Evolutionary conservation across 2,888 invertebrate species (phyloP), one percentile per base, ranked within the genome.

Genomic region (Orthosia gothica): DNA sequence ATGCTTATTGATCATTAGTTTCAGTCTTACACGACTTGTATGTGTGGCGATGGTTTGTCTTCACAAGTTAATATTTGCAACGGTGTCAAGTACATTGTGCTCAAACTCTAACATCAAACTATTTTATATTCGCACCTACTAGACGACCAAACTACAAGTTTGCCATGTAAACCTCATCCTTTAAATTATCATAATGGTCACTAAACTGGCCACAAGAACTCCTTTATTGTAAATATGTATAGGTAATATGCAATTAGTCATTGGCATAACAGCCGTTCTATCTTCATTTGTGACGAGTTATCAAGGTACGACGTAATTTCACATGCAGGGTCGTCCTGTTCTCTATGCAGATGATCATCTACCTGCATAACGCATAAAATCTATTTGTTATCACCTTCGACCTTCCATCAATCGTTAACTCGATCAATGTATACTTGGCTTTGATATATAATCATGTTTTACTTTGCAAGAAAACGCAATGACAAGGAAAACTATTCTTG

Each of bases 1-100:
- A 87, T 89, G 80, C 86, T 88, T 91, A 90, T 89, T 83, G 87
- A 83, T 83, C 84, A 87, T 88, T 89, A 85, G 83, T 86, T 84
- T 73, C 65, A 84, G 84, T 75, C 64, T 74, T 54, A 76, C 66
- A 78, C 20, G 47, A 65, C 55, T 68, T 72, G 66, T 70, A 11
- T 69, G 63, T 77, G 63, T 76, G 61, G 59, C 47, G 49, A 40
- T 50, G 45, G 75, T 72, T 72, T 70, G 70, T 78, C 71, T 79
- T 72, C 32, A 67, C 61, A 70, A 79, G 71, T 64, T 81, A 79
- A 77, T 74, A 54, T 78, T 74, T 85, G 85, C 74, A 87, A 81
- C 62, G 61, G 75, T 86, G 86, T 87, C 83, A 84, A 84, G 84
- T 78, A 59, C 74, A 72, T 70, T 74, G 63, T 80, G 67, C 62